Percentiles rank a stretch among this genome's conserved stretches.
phyloP scores from a whole-genome alignment of 64 coral and sea anemone species.

The Anthopleura sola region DNA sequence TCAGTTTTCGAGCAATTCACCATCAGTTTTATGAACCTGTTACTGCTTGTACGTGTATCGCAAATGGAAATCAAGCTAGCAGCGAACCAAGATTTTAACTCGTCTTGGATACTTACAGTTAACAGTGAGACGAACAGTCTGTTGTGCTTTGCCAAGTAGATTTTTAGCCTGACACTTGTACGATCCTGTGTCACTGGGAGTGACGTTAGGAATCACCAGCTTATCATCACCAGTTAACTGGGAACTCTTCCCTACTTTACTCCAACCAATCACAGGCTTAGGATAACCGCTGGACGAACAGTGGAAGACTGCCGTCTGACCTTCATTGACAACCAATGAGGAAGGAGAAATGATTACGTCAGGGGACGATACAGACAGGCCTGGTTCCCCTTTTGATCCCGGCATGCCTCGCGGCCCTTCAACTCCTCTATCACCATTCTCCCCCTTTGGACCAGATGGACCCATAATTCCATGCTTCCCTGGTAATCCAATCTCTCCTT shows the following conservation, averaged over 20 bases:
- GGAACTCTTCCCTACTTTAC: conserved; percentile 12
- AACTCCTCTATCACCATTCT: not conserved
- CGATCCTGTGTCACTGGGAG: conserved; percentile 9
- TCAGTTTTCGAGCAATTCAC: too few relatives aligned
- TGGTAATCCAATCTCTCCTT: conserved; percentile 26
- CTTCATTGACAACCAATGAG: conserved; percentile 21
- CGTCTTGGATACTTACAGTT: not conserved
- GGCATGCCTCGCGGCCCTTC: conserved; percentile 19
- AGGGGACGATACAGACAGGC: conserved; percentile 22
- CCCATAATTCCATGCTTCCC: conserved; percentile 28
- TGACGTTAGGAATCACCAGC: conserved; percentile 24
- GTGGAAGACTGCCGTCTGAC: conserved; percentile 24
- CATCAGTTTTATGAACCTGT: too few relatives aligned
- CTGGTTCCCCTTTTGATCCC: conserved; percentile 17
- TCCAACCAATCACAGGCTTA: conserved; percentile 32
- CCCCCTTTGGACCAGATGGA: not conserved
- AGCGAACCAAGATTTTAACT: not conserved
- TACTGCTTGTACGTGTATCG: too few relatives aligned
- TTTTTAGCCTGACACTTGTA: conserved; percentile 38
- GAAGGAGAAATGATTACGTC: conserved; percentile 25
- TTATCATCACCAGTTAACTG: not conserved
- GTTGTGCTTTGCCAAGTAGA: not conserved
- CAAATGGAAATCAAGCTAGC: too few relatives aligned
- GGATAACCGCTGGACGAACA: conserved; percentile 31
- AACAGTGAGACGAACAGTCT: not conserved